Base-by-base conservation (phyloP, 2,113 vertebrate species). In the Tetrao urogallus region DNA sequence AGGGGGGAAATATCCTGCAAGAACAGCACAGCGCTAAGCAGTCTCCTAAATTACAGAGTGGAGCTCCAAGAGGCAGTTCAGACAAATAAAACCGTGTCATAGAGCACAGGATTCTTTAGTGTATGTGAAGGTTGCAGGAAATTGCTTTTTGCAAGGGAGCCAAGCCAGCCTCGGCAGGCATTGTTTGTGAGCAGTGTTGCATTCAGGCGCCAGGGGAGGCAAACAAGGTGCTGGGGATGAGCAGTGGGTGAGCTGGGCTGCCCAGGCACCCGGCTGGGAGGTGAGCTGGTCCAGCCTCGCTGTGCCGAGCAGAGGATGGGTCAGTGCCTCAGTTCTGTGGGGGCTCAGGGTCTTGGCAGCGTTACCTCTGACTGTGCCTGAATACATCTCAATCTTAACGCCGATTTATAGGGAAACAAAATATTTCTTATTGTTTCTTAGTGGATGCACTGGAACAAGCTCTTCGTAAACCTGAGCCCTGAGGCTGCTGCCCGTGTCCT, bases 21-120 rank as follows among this genome's bases (percentile, higher is more conserved):
- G 90, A 88, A 45, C 54, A 82, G 90, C 93, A 30, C 67, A 71
- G 86, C 24, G 2, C 74, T 45, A 32, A 91, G 87, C 91, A 93
- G 75, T 66, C 91, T 95, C 83, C 82, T 77, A 83, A 96, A 97
- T 97, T 94, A 95, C 89, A 85, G 79, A 28, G 82, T 61, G 85
- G 69, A 86, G 92, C 97, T 96, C 93, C 64, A 91, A 87, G 67
- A 90, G 64, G 90, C 89, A 86, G 71, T 70, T 77, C 80, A 91
- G 64, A 85, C 78, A 82, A 94, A 85, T 86, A 81, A 88, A 88
- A 83, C 47, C 86, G 2, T 78, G 50, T 88, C 85, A 61, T 3
- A 18, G 86, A 97, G 89, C 43, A 4, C 52, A 21, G 56, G 71
- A 22, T 82, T 89, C 78, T 78, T 81, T 52, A 11, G 18, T 13